These are phyloP conservation scores for Syrista parreyssii DNA, from an alignment of 2,888 invertebrate genomes.

Conservation along the genomic window DNA sequence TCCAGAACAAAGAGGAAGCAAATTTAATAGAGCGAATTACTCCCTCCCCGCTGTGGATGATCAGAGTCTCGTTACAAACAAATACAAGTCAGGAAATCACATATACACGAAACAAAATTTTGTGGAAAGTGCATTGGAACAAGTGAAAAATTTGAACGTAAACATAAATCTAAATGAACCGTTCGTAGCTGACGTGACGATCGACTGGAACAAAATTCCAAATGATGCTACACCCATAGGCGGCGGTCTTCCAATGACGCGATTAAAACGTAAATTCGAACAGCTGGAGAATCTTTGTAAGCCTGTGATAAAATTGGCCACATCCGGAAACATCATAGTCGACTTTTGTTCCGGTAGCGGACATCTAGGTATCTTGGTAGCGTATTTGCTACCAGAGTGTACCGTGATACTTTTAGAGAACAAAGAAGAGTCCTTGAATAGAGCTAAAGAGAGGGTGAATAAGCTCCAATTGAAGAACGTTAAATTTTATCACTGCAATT, in stretches of 20 bases:
- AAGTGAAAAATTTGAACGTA: slow-evolving; percentile 67
- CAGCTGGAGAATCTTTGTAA: slow-evolving; percentile 87
- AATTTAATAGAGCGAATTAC: slow-evolving; percentile 34
- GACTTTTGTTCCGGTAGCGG: slow-evolving; percentile 97
- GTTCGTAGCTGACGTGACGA: slow-evolving; percentile 64
- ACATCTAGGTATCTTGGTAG: slow-evolving; percentile 89
- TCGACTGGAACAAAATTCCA: slow-evolving; percentile 81
- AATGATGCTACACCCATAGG: slow-evolving; percentile 80
- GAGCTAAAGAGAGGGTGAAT: slow-evolving; percentile 79
- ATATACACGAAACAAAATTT: slow-evolving; percentile 82
- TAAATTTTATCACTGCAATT: slow-evolving; percentile 86
- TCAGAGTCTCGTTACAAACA: slow-evolving; percentile 80
- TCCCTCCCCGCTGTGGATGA: slow-evolving; percentile 68
- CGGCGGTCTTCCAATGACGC: slow-evolving; percentile 80
- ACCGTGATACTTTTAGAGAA: slow-evolving; percentile 88
- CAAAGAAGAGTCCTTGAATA: slow-evolving; percentile 84
- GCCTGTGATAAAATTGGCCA: slow-evolving; percentile 79
- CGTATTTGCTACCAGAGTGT: slow-evolving; percentile 82
- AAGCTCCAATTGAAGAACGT: slow-evolving; percentile 80
- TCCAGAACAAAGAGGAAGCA: slow-evolving; percentile 39
- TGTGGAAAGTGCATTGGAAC: slow-evolving; percentile 73
- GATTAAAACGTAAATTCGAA: slow-evolving; percentile 83
- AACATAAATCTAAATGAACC: slow-evolving; percentile 60
- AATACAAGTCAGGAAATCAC: slow-evolving; percentile 79
- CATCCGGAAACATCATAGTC: slow-evolving; percentile 78